Evolutionary conservation across 1,140 invertebrate genomes (phyloP), one percentile per base, ranked within the genome.

Genomic region (Apis dorsata): DNA sequence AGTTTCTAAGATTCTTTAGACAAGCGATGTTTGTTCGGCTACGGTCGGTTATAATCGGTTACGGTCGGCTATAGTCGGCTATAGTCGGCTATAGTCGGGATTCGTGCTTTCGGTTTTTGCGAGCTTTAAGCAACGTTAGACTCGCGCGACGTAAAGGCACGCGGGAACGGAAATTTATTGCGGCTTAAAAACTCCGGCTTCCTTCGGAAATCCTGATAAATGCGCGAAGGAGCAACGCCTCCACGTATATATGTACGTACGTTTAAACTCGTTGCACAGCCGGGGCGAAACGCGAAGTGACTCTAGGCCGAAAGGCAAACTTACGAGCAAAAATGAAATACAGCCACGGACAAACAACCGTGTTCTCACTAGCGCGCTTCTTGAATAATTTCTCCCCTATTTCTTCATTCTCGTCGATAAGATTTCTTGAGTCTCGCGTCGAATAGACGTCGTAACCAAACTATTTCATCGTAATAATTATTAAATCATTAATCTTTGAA

Each of bases 201-300:
- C 91, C 91, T 93, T 93, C 91, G 92, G 85, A 94, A 94, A 94
- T 94, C 93, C 93, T 94, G 93, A 94, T 93, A 93, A 94, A 94
- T 94, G 93, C 89, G 88, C 91, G 86, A 92, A 92, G 90, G 89
- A 92, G 89, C 87, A 86, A 88, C 72, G 70, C 83, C 84, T 76
- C 66, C 70, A 63, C 79, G 85, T 70, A 68, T 83, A 70, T 79
- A 88, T 73, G 84, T 89, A 85, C 81, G 65, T 74, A 44, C 34
- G 34, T 72, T 77, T 63, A 79, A 83, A 85, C 79, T 84, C 78
- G 80, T 68, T 66, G 77, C 66, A 55, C 60, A 84, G 55, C 60
- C 69, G 34, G n/a, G 49, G 75, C 15, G 59, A 68, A 44, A 88
- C 78, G 79, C 75, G 79, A 86, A 90, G 85, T 88, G 79, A 89